Evolutionary conservation across 2,888 invertebrate genomes (phyloP).

Genomic region (Epirrhoe tristata): DNA sequence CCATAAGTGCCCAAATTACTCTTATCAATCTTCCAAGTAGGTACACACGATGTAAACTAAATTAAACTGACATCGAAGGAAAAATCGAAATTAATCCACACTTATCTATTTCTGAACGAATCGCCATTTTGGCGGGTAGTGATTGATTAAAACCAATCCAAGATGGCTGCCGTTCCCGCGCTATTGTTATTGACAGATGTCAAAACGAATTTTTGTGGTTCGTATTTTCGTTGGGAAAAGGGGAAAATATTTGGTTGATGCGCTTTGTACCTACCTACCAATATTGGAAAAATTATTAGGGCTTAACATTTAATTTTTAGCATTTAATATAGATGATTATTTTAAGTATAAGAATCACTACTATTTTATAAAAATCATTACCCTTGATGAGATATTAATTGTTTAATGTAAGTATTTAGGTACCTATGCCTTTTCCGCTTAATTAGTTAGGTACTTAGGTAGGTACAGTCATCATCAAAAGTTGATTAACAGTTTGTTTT

Average conservation of each 20-base stretch:
- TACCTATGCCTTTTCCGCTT: no score
- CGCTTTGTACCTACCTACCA: neutral
- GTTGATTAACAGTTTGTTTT: no score
- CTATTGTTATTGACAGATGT: constrained; percentile 42
- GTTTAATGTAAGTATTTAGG: no score
- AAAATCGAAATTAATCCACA: constrained; percentile 13
- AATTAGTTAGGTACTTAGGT: no score
- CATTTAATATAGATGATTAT: no score
- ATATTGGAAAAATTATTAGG: neutral
- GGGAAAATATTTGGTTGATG: constrained; percentile 1
- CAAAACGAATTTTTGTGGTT: constrained; percentile 33
- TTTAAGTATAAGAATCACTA: no score
- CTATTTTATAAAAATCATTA: no score
- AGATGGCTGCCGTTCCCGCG: constrained; percentile 40
- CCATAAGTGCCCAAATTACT: constrained; percentile 12
- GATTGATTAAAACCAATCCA: constrained; percentile 47
- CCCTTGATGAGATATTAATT: no score
- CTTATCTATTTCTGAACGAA: constrained; percentile 24
- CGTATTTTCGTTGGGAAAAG: constrained; percentile 20
- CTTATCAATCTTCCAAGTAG: constrained; percentile 26
- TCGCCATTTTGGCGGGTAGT: constrained; percentile 29
- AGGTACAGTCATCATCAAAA: no score
- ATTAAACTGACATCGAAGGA: constrained; percentile 10
- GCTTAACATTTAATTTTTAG: neutral
- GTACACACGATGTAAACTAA: constrained; percentile 14